phyloP scores from a whole-genome alignment of 2,113 vertebrate genomes.

The Engraulis encrasicolus region DNA sequence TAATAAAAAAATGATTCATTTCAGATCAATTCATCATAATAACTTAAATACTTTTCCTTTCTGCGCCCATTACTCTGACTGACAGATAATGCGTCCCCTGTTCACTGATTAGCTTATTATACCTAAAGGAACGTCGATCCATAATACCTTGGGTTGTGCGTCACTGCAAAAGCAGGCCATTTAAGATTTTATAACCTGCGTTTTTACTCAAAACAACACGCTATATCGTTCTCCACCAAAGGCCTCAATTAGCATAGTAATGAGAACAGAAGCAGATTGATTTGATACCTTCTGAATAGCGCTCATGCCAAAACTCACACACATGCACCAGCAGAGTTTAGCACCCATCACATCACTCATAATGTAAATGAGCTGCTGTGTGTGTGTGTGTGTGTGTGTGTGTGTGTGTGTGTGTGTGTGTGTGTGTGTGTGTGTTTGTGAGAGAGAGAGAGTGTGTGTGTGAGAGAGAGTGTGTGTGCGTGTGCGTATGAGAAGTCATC shows the following conservation, averaged over 20 bases:
- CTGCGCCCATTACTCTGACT: not conserved
- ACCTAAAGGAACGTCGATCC: too few species aligned
- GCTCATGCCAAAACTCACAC: not conserved
- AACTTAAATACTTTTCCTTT: not conserved
- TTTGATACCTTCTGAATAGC: not conserved
- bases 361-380: not conserved
- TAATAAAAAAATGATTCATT: not conserved
- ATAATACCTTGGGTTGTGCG: too few species aligned
- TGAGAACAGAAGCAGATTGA: not conserved
- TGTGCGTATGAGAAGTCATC: too few species aligned
- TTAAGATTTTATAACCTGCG: not conserved
- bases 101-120: too few species aligned
- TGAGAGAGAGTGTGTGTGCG: too few species aligned
- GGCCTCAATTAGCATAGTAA: not conserved
- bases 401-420: too few species aligned
- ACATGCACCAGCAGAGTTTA: not conserved
- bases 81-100: not conserved
- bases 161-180: not conserved
- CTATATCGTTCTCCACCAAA: not conserved
- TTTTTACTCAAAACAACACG: not conserved
- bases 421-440: too few species aligned
- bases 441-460: too few species aligned
- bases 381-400: too few species aligned
- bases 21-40: not conserved
- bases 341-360: not conserved